Evolutionary conservation across 2,113 vertebrate genomes (phyloP), one percentile per base, ranked within the genome.

Genomic region (Larimichthys crocea): DNA sequence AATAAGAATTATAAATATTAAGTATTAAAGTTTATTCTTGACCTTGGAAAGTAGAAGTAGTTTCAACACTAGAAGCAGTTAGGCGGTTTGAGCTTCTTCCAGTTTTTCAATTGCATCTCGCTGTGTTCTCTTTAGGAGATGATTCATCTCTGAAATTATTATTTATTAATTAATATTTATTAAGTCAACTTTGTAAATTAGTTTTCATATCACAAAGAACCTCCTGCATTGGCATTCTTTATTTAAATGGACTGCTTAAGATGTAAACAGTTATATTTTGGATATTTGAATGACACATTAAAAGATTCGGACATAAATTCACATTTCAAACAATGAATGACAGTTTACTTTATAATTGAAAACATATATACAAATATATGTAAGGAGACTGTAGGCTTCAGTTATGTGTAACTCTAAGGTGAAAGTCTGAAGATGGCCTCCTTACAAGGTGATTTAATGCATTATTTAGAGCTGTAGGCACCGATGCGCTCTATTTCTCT

Each of bases 401-500:
- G 10, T 12, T 22, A 6, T 70, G 20, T 56, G 50, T 52, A 40
- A 40, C 35, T 40, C 35, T 40, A 46, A 26, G 31, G 29, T 65
- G 40, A n/a, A 55, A 40, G 49, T 57, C 5, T 59, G n/a, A 76
- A 4, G 29, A 52, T 29, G 31, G 22, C 46, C 31, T 79, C 22
- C 17, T 61, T 55, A 11, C 40, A 62, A 50, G 44, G 35, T 78
- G 57, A 75, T 81, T 60, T 26, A 55, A 73, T 10, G 12, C 64
- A 52, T 77, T 59, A 63, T 70, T 73, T 40, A 82, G 70, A 78
- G 2, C 55, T 57, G 26, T n/a, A 52, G 62, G 35, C 57, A 14
- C 0, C 15, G 29, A 16, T 78, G 65, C 56, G 10, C 66, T 65
- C 9, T 48, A 62, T 74, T 69, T 62, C 26, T 63, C 55, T 79